phyloP scores from a whole-genome alignment of 2,888 invertebrate species.

The Drosophila flavopinicola region DNA sequence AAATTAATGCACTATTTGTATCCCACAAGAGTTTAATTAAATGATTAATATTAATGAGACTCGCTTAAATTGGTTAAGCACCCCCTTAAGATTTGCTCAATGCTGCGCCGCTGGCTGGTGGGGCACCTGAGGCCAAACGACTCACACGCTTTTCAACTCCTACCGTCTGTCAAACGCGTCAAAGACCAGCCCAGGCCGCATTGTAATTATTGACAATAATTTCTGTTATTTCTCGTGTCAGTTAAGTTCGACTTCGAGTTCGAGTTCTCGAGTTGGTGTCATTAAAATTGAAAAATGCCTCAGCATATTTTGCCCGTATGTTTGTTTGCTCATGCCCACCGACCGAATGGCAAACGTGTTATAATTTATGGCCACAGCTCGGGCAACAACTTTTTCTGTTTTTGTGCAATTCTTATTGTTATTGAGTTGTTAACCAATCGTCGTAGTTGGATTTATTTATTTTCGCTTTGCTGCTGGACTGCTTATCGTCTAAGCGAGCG shows the following conservation, averaged over 20 bases:
- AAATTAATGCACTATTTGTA: no score
- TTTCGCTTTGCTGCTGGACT: constrained; percentile 15
- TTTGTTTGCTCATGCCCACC: constrained; percentile 58
- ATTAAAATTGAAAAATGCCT: constrained; percentile 72
- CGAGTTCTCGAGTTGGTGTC: constrained; percentile 40
- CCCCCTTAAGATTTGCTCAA: constrained; percentile 1
- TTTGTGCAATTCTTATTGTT: constrained; percentile 40
- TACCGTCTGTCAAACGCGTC: constrained; percentile 78
- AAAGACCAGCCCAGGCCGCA: constrained; percentile 64
- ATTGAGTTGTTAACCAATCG: constrained; percentile 57
- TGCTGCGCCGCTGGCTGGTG: constrained; percentile 25
- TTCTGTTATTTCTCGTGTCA: constrained; percentile 73
- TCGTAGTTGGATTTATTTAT: constrained; percentile 17
- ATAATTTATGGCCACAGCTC: constrained; percentile 60
- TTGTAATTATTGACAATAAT: constrained; percentile 81
- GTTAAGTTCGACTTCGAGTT: constrained; percentile 23
- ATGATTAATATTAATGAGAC: no score
- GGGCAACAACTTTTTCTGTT: constrained; percentile 37
- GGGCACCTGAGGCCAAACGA: constrained; percentile 51
- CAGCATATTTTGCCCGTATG: constrained; percentile 55
- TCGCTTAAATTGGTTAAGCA: neutral
- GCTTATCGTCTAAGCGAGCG: constrained; percentile 42
- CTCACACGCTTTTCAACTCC: constrained; percentile 71
- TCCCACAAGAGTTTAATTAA: no score
- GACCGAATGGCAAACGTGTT: constrained; percentile 50